These are phyloP conservation scores for Rhinopomastus cyanomelas DNA, from an alignment of 2,113 vertebrate species.

Conservation along the genomic window DNA sequence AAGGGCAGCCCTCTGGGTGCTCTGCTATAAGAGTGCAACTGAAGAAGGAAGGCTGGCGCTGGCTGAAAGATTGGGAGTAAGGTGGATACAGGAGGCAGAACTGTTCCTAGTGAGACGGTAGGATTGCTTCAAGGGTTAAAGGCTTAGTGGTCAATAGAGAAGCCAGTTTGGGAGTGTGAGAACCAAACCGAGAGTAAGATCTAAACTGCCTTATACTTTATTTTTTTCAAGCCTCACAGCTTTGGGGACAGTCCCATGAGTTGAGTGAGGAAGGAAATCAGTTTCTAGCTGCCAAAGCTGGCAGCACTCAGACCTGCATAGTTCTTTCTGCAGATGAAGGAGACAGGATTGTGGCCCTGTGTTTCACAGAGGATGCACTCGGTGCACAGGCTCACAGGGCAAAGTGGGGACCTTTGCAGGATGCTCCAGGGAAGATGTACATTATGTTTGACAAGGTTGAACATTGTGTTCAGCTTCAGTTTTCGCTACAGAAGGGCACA, in stretches of 20 bases:
- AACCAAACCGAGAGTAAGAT: not conserved
- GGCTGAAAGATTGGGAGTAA: not conserved
- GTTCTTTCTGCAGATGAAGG: not conserved
- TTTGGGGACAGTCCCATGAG: not conserved
- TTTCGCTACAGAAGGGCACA: not conserved
- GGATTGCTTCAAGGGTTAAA: not conserved
- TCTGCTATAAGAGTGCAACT: not conserved
- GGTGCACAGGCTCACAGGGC: accelerated
- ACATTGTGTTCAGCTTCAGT: not conserved
- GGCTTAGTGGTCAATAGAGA: not conserved
- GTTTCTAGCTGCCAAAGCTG: not conserved
- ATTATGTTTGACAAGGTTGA: not conserved
- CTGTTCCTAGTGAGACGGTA: not conserved
- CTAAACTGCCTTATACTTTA: not conserved
- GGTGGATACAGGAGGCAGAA: not conserved
- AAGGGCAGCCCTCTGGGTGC: not conserved
- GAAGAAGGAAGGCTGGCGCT: not conserved
- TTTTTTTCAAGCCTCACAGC: not conserved
- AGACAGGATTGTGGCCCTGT: not conserved
- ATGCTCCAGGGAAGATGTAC: not conserved
- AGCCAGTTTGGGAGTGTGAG: not conserved
- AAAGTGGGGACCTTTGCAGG: not conserved
- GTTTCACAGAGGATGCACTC: not conserved
- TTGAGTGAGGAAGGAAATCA: not conserved
- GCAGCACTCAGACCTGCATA: not conserved